Evolutionary conservation across 1,140 invertebrate genomes (phyloP).

Genomic region (Diabrotica undecimpunctata): DNA sequence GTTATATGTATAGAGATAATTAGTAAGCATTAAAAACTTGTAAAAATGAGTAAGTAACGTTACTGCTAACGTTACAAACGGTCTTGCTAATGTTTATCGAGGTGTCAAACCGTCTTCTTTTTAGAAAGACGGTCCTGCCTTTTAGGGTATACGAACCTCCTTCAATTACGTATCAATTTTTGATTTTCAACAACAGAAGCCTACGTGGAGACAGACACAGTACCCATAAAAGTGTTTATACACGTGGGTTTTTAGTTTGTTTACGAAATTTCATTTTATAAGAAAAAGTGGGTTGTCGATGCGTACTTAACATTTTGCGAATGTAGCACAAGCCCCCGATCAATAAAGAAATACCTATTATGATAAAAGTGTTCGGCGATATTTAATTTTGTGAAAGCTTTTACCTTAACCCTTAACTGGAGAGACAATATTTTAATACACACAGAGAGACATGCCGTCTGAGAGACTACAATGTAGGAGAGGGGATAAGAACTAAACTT

Average conservation of each 20-base stretch:
- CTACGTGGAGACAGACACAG: background rate
- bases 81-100: too few relatives aligned
- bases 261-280: slow-evolving; percentile 9
- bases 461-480: too few relatives aligned
- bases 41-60: too few relatives aligned
- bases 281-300: slow-evolving; percentile 2
- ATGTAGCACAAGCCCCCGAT: background rate
- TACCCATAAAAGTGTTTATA: slow-evolving; percentile 1
- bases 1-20: too few relatives aligned
- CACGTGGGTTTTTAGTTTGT: slow-evolving; percentile 9
- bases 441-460: too few relatives aligned
- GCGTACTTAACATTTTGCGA: slow-evolving; percentile 7
- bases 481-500: too few relatives aligned
- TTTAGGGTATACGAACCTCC: background rate
- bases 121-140: background rate
- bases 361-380: background rate
- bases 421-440: too few relatives aligned
- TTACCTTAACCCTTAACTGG: too few relatives aligned
- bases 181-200: background rate
- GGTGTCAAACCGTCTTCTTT: too few relatives aligned
- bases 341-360: background rate
- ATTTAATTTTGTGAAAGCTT: too few relatives aligned
- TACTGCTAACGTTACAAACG: too few relatives aligned
- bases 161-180: background rate
- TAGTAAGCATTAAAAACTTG: too few relatives aligned